phyloP scores from a whole-genome alignment of 30 jellyfish, hydroid and myxozoan genomes.

The Sanderia malayensis region DNA sequence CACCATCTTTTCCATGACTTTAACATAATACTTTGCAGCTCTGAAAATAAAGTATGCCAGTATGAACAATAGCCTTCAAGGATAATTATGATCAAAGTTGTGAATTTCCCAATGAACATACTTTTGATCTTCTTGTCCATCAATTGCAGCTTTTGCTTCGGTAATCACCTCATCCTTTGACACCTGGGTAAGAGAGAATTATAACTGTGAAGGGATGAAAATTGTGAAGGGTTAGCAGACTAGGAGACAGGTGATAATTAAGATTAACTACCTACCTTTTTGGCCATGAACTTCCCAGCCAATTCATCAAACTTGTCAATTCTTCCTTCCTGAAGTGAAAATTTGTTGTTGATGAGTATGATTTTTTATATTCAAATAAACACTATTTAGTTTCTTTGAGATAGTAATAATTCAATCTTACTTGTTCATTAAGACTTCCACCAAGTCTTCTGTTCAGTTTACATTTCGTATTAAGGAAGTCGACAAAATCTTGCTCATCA shows the following conservation, averaged over 20 bases:
- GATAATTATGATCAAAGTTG: too few relatives aligned
- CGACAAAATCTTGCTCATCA: conserved; percentile 82
- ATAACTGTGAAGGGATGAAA: too few relatives aligned
- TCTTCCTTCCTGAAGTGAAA: conserved; percentile 82
- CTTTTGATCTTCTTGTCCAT: conserved; percentile 42
- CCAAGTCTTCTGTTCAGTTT: conserved; percentile 89
- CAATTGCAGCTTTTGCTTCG: conserved; percentile 40
- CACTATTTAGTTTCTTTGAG: too few relatives aligned
- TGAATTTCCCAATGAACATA: too few relatives aligned
- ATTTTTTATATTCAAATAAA: too few relatives aligned
- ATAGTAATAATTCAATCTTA: conserved; percentile 7
- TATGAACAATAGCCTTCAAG: too few relatives aligned
- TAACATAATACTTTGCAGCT: conserved; percentile 82
- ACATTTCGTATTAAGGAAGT: conserved; percentile 77
- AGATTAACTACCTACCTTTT: conserved; percentile 55
- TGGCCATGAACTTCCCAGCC: conserved; percentile 73
- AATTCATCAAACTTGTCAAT: conserved; percentile 80
- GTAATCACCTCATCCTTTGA: conserved; percentile 28
- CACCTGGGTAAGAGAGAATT: conserved; percentile 21
- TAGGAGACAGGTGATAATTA: too few relatives aligned
- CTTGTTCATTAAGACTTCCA: conserved; percentile 86
- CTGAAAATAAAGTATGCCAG: conserved; percentile 21
- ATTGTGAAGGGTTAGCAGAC: too few relatives aligned
- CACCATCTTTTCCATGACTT: conserved; percentile 76
- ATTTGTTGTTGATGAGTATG: too few relatives aligned